A percentile compares a stretch with the other conserved stretches of the same genome.
Evolutionary conservation across 2,888 invertebrate genomes (phyloP).

Genomic region (Hoplodrina blanda): DNA sequence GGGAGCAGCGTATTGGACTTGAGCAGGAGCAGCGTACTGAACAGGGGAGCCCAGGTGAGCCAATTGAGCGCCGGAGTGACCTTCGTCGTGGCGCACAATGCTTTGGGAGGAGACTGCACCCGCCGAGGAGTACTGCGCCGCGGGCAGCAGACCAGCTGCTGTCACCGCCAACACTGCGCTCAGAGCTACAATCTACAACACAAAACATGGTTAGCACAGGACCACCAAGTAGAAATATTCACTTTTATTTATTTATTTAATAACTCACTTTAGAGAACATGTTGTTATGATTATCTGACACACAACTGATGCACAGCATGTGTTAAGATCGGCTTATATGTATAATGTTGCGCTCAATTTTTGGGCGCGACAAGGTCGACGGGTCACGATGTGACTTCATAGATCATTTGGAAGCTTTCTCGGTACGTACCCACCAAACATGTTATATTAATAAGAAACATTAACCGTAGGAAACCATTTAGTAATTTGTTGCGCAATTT

Average conservation of each 20-base stretch:
- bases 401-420: conserved; percentile 64
- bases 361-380: conserved; percentile 83
- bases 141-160: conserved; percentile 77
- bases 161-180: conserved; percentile 82
- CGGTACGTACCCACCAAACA: conserved; percentile 47
- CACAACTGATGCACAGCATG: conserved; percentile 78
- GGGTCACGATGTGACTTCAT: conserved; percentile 76
- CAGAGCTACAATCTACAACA: conserved; percentile 77
- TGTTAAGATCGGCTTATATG: conserved; percentile 77
- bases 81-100: conserved; percentile 82
- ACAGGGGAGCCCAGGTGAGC: conserved; percentile 64
- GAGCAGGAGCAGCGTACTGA: conserved; percentile 57
- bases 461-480: conserved; percentile 41
- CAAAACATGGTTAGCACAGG: conserved; percentile 17
- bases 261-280: conserved; percentile 86
- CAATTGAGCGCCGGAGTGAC: conserved; percentile 62
- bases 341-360: conserved; percentile 68
- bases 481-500: conserved; percentile 55
- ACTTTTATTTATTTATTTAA: neutral
- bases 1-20: conserved; percentile 66
- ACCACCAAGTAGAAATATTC: neutral
- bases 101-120: conserved; percentile 85
- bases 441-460: conserved; percentile 50
- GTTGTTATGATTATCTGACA: conserved; percentile 71
- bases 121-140: conserved; percentile 82